These are phyloP conservation scores for Pemphredon lugubris DNA, from an alignment of 2,888 invertebrate genomes.

Conservation along the genomic window DNA sequence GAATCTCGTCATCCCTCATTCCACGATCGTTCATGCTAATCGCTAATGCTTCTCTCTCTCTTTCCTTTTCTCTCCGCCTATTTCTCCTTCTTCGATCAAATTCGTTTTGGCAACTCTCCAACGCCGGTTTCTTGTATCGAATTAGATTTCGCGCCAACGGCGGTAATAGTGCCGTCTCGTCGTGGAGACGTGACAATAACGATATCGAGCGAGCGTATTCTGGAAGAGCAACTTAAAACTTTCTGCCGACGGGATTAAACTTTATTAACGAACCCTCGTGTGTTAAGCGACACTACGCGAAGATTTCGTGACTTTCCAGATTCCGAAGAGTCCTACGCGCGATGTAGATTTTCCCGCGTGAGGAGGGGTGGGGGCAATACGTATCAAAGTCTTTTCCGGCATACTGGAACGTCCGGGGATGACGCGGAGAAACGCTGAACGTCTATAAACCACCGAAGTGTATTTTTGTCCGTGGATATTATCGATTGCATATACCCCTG, in stretches of 20 bases:
- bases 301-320: no score
- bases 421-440: slow-evolving; percentile 34
- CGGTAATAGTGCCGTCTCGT: neutral
- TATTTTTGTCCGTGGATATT: slow-evolving; percentile 75
- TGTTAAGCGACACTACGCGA: no score
- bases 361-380: no score
- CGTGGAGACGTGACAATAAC: neutral
- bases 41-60: neutral
- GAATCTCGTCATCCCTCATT: slow-evolving; percentile 24
- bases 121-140: neutral
- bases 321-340: no score
- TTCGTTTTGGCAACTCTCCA: neutral
- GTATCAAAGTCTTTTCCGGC: no score
- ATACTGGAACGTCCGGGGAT: slow-evolving; percentile 39
- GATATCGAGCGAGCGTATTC: neutral
- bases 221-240: no score
- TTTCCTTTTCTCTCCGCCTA: neutral
- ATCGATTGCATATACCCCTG: slow-evolving; percentile 71
- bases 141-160: neutral
- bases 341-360: no score
- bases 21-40: no score
- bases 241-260: no score
- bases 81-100: neutral
- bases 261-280: no score
- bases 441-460: slow-evolving; percentile 68